Evolutionary conservation across 2,888 invertebrate genomes (phyloP).

Genomic region (Drosophila siamana): DNA sequence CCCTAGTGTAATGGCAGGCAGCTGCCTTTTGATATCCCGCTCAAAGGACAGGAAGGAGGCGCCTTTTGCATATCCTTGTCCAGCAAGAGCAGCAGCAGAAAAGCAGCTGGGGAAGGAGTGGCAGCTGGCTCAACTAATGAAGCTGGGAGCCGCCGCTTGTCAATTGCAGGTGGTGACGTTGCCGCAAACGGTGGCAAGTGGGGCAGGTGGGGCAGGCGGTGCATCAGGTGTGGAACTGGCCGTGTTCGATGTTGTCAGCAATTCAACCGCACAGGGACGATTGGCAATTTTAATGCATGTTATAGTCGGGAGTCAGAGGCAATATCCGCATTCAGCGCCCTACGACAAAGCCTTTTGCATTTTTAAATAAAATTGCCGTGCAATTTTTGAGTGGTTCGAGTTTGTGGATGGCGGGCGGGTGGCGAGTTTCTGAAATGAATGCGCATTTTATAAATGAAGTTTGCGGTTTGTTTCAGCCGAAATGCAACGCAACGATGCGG

Average conservation of each 20-base stretch:
- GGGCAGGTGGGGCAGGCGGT: conserved; percentile 7
- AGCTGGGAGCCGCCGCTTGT: conserved; percentile 41
- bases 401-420: too few species aligned
- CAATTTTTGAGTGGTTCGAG: conserved; percentile 16
- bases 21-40: conserved; percentile 37
- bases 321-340: conserved; percentile 37
- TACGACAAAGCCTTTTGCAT: conserved; percentile 56
- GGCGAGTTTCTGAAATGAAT: conserved; percentile 36
- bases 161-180: conserved; percentile 29
- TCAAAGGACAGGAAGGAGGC: neutral
- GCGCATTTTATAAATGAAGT: conserved; percentile 60
- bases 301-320: conserved; percentile 51
- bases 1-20: conserved; percentile 33
- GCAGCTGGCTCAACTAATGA: conserved; percentile 48
- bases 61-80: conserved; percentile 41
- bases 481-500: conserved; percentile 14
- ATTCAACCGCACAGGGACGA: conserved; percentile 75
- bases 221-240: conserved; percentile 48
- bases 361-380: conserved; percentile 66
- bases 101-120: neutral
- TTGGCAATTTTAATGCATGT: conserved; percentile 74
- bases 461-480: conserved; percentile 56
- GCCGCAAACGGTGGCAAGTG: neutral
- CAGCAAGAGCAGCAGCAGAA: conserved; percentile 12
- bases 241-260: conserved; percentile 63